Percentiles rank a stretch among this genome's conserved stretches.
Evolutionary conservation across 2,113 vertebrate species (phyloP).

Genomic region (Gymnobelideus leadbeateri): DNA sequence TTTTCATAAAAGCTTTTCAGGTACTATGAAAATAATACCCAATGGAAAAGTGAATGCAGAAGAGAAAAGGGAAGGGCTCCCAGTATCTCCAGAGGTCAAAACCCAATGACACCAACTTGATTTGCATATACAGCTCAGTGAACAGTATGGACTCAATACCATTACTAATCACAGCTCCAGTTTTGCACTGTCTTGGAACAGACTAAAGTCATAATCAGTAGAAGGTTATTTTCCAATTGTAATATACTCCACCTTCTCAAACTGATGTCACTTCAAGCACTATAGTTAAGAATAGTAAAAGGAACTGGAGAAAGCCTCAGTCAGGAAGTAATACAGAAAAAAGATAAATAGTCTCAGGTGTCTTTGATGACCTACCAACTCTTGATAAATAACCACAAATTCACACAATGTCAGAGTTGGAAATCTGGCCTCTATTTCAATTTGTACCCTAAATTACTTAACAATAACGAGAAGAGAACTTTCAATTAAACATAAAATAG

Average conservation of each 20-base stretch:
- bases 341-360: conserved; percentile 49
- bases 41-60: conserved; percentile 45
- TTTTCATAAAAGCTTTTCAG: background rate
- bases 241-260: conserved; percentile 67
- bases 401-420: conserved; percentile 6
- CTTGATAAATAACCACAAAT: conserved; percentile 57
- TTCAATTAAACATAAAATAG: conserved; percentile 69
- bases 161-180: conserved; percentile 55
- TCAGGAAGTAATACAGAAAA: conserved; percentile 68
- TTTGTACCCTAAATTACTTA: background rate
- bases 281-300: conserved; percentile 59
- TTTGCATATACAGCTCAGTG: conserved; percentile 61
- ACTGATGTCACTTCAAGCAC: conserved; percentile 68
- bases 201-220: conserved; percentile 62
- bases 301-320: conserved; percentile 4
- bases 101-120: conserved; percentile 49
- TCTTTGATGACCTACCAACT: conserved; percentile 42
- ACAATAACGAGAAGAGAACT: conserved; percentile 67
- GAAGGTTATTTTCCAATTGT: conserved; percentile 52
- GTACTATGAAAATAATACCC: background rate
- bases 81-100: conserved; percentile 33
- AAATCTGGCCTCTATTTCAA: background rate
- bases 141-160: conserved; percentile 44
- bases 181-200: conserved; percentile 62
- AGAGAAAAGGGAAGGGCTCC: conserved; percentile 40